Evolutionary conservation across 2,888 invertebrate species (phyloP), one percentile per base, ranked within the genome.

Genomic region (Synanthedon formicaeformis): DNA sequence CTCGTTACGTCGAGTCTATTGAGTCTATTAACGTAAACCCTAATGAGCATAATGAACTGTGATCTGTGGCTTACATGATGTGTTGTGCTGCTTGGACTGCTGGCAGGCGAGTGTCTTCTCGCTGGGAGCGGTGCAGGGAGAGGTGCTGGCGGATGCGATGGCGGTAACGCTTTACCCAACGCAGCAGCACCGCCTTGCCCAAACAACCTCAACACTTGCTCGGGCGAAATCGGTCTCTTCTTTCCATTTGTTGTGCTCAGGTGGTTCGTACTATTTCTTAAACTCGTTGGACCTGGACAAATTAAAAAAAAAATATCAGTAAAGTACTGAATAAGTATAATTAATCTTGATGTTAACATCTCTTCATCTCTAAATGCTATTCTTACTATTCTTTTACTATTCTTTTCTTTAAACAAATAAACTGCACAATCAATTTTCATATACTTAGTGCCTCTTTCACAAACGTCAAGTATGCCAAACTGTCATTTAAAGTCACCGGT

Each of bases 141-240:
- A 41, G 87, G 88, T 51, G 89, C 84, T 8, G 83, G 78, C 2
- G 83, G 78, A 54, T 84, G 84, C 48, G 86, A 83, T 1, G 86
- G 86, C 48, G 86, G 86, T 61, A 87, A 67, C 1, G 86, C 86
- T 58, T 86, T 86, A 63, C 86, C 86, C 56, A 87, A 71, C 58
- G 86, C 85, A 50, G 87, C 84, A 12, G 86, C 81, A 11, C 85
- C 85, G 16, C 87, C 87, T 63, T 88, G 88, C 57, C 91, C 91
- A 65, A 91, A 90, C 73, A 91, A 76, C 75, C 92, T 89, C 66
- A 92, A 81, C 68, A 92, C 92, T 86, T 95, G 95, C 87, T 96
- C 95, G 57, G 95, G 95, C 51, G 95, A 95, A 62, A 95, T 95
- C 58, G 94, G 92, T 56, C 93, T 88, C 77, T 93, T 93, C 82